Conservation (phyloP, 2,113 vertebrate species). For the Hemiscyllium ocellatum region DNA sequence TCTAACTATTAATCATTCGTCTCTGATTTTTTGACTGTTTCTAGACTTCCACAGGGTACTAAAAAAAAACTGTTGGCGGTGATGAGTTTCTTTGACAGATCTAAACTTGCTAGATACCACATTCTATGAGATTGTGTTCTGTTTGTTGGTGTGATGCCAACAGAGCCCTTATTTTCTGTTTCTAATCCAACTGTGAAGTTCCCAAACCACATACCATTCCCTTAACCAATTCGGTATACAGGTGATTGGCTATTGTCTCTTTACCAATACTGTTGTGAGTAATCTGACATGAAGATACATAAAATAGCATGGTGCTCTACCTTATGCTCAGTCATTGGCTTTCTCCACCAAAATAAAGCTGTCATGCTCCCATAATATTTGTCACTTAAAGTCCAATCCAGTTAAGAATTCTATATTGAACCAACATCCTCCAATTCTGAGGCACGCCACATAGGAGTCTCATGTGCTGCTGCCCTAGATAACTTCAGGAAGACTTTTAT, state of each 20-base stretch:
- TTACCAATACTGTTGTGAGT: neutral
- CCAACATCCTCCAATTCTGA: neutral
- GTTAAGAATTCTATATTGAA: neutral
- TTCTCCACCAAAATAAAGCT: neutral
- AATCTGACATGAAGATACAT: neutral
- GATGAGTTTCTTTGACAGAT: slow-evolving; percentile 4
- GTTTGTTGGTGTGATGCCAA: slow-evolving; percentile 13
- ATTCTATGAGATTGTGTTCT: slow-evolving; percentile 16
- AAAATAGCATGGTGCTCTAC: neutral
- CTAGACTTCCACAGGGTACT: slow-evolving; percentile 8
- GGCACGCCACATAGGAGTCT: neutral
- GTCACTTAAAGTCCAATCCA: neutral
- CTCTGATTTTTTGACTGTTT: neutral
- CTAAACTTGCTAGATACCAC: neutral
- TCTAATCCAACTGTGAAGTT: neutral
- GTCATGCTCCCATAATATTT: neutral
- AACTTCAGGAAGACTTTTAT: neutral
- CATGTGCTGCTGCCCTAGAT: too few species aligned
- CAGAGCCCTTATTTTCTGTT: slow-evolving; percentile 21
- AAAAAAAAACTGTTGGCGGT: neutral
- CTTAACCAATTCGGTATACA: neutral
- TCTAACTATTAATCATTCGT: neutral
- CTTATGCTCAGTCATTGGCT: neutral
- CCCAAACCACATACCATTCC: neutral
- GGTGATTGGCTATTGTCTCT: neutral